phyloP scores from a whole-genome alignment of 2,888 invertebrate genomes.

The Platerodrilus igneus region DNA sequence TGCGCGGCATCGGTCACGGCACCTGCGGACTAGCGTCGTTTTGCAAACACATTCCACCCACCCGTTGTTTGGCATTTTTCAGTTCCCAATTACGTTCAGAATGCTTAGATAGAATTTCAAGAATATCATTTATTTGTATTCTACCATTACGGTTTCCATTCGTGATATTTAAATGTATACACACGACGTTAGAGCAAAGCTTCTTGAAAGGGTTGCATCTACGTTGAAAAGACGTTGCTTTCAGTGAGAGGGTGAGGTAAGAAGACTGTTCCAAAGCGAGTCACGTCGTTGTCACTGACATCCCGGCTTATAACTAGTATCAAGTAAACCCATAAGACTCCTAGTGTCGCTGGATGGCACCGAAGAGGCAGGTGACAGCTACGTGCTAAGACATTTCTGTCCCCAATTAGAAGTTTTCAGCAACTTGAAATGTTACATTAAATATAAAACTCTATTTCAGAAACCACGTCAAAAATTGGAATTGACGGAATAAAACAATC shows the following conservation, averaged over 20 bases:
- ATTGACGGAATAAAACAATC: too few species aligned
- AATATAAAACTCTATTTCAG: too few species aligned
- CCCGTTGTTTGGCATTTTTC: conserved; percentile 27
- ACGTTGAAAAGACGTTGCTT: conserved; percentile 20
- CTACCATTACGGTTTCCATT: conserved; percentile 10
- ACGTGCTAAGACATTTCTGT: conserved; percentile 39
- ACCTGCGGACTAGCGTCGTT: conserved; percentile 43
- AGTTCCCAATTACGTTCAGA: conserved; percentile 22
- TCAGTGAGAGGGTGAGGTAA: conserved; percentile 27
- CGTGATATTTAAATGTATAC: too few species aligned
- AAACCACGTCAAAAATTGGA: too few species aligned
- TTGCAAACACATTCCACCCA: conserved; percentile 29
- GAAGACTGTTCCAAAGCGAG: conserved; percentile 40
- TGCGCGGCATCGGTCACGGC: conserved; percentile 50
- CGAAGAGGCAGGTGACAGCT: conserved; percentile 42
- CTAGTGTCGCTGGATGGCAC: conserved; percentile 37
- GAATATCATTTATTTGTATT: conserved; percentile 21
- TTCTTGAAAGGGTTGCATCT: conserved; percentile 38
- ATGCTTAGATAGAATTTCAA: conserved; percentile 20
- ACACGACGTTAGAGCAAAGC: conserved; percentile 23
- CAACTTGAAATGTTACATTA: too few species aligned
- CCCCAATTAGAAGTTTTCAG: conserved; percentile 36
- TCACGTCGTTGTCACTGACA: conserved; percentile 43
- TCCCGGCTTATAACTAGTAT: conserved; percentile 46
- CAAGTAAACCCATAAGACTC: conserved; percentile 43